Base-by-base conservation (phyloP, 2,888 invertebrate species). In the Timema cristinae region DNA sequence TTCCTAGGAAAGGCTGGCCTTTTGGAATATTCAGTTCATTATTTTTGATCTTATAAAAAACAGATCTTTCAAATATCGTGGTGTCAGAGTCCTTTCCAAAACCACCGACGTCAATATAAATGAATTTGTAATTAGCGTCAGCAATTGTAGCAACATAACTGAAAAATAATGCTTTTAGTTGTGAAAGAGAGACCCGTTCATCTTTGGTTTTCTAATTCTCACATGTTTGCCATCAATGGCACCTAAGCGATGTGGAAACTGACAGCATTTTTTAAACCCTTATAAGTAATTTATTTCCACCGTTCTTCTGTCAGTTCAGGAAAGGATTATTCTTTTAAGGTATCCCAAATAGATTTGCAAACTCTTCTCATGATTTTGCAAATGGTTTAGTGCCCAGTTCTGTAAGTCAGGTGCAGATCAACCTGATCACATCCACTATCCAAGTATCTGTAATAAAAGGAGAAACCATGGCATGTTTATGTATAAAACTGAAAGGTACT, bases 111-210 rank as follows among this genome's bases (percentile, higher is more conserved):
- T 63, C 63, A 16, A 63, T 63, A 13, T 15, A 47, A 7, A 15
- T 16, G 48, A 63, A 63, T 48, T 11, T 8, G 63, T 63, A 63
- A 15, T 63, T 63, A 5, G 16, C 63, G 13, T 63, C 63, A 11
- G 2, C 2, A 63, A 63, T 8, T 48, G 63, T 63, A 63, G 48
- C 48, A 63, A 47, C 48, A 63, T 7, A 6, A 6, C 32, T 5
- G 63, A 63, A 48, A 63, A 63, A 63, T 63, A 63, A 47, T 63
- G 16, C 32, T 63, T 63, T 7, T 47, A 32, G 10, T 63, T 63
- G 48, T 63, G 63, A 15, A 63, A 63, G 47, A 63, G 63, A 6
- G 63, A 63, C 47, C 63, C 63, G 16, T 32, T 63, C 63, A 63
- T 32, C 11, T 63, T 63, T 47, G 47, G 63, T 32, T 63, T 63